A percentile compares a stretch with the other conserved stretches of the same genome.
Evolutionary conservation across 2,113 vertebrate genomes (phyloP).

Genomic region (Pao palembangensis): DNA sequence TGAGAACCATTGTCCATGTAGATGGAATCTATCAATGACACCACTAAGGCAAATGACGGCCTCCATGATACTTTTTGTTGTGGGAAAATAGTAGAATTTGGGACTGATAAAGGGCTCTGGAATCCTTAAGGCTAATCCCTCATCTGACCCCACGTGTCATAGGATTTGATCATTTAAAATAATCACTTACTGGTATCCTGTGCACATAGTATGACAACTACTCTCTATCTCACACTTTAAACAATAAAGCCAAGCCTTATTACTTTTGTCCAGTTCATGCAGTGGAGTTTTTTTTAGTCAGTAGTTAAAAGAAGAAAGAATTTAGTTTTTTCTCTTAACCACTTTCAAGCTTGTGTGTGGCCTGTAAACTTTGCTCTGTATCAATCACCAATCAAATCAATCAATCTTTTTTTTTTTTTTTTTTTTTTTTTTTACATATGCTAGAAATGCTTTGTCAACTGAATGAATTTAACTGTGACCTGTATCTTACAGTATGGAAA

Average conservation of each 20-base stretch:
- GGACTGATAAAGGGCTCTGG: no score
- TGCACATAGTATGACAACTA: conserved; percentile 24
- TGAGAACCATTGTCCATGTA: conserved; percentile 40
- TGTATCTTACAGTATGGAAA: no score
- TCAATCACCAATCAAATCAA: not conserved
- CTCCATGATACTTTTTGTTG: no score
- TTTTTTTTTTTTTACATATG: no score
- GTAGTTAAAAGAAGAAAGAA: conserved; percentile 7
- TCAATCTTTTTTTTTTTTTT: no score
- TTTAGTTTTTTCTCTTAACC: conserved; percentile 16
- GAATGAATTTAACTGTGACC: no score
- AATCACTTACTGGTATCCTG: conserved; percentile 40
- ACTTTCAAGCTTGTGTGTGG: conserved; percentile 12
- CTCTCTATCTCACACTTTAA: conserved; percentile 18
- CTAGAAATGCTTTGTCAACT: no score
- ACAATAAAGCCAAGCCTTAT: conserved; percentile 12
- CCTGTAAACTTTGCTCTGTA: conserved; percentile 4
- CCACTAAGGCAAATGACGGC: conserved; percentile 3
- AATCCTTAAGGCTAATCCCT: not conserved
- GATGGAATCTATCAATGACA: conserved; percentile 18
- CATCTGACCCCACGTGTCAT: conserved; percentile 20
- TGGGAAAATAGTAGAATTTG: no score
- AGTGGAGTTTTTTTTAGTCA: conserved; percentile 14
- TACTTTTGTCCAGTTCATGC: conserved; percentile 33
- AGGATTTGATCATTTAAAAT: conserved; percentile 9